These are phyloP conservation scores for Parapristionchus giblindavisi DNA, from an alignment of 2,888 invertebrate genomes.

Conservation along the genomic window DNA sequence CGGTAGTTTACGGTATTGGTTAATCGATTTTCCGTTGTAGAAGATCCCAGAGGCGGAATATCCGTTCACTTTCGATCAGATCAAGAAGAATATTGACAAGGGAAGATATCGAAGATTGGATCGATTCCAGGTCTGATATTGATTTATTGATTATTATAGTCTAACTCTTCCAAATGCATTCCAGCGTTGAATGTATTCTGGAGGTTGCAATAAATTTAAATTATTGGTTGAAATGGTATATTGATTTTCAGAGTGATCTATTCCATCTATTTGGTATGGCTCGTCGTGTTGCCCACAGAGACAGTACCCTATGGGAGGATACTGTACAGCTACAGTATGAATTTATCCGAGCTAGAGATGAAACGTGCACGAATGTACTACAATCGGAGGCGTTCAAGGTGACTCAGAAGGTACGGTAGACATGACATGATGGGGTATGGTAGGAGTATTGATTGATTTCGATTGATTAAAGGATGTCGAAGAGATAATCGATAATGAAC, in stretches of 20 bases:
- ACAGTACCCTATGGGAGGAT: constrained; percentile 91
- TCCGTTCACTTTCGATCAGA: constrained; percentile 88
- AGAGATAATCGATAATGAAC: constrained; percentile 42
- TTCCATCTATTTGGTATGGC: constrained; percentile 90
- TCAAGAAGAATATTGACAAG: constrained; percentile 87
- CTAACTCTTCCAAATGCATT: background rate
- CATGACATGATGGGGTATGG: background rate
- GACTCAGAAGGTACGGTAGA: constrained; percentile 43
- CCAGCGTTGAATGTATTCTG: background rate
- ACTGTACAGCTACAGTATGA: constrained; percentile 89
- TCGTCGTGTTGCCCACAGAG: constrained; percentile 85
- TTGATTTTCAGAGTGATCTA: constrained; percentile 78
- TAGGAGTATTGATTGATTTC: background rate
- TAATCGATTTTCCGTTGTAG: too few species aligned
- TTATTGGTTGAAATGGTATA: background rate
- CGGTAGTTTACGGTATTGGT: constrained; percentile 48
- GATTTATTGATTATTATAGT: background rate
- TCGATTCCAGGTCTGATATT: constrained; percentile 81
- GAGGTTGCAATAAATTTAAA: background rate
- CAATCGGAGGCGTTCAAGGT: constrained; percentile 85
- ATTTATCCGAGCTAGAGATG: constrained; percentile 80
- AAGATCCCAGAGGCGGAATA: constrained; percentile 71
- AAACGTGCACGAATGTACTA: constrained; percentile 83
- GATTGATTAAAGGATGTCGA: constrained; percentile 42
- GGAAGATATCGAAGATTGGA: constrained; percentile 90